Conservation (phyloP, 2,888 invertebrate genomes). For the Dryobota labecula region DNA sequence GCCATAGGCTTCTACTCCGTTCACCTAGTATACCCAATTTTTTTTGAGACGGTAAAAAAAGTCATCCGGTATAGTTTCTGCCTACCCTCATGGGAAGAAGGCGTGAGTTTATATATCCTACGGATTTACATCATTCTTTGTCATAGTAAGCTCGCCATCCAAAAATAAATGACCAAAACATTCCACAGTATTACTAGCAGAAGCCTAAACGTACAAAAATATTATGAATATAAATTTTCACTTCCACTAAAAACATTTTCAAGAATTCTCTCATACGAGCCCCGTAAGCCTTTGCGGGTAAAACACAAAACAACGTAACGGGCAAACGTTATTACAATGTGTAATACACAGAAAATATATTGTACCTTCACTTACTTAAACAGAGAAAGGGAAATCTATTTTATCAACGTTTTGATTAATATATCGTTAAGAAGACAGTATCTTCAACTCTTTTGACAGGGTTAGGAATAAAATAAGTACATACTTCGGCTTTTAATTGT, state of each 20-base stretch:
- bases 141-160: too few relatives aligned
- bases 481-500: too few relatives aligned
- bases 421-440: not conserved
- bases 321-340: slow-evolving; percentile 44
- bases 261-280: slow-evolving; percentile 33
- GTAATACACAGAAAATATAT: slow-evolving; percentile 39
- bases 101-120: too few relatives aligned
- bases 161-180: slow-evolving; percentile 35
- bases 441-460: not conserved
- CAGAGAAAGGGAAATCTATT: not conserved
- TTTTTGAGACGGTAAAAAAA: too few relatives aligned
- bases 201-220: slow-evolving; percentile 48
- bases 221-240: slow-evolving; percentile 59
- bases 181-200: slow-evolving; percentile 16
- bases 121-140: not conserved
- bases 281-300: slow-evolving; percentile 47
- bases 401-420: not conserved
- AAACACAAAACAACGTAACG: slow-evolving; percentile 44
- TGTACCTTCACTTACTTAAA: slow-evolving; percentile 18
- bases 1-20: too few relatives aligned
- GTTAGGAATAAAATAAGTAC: too few relatives aligned
- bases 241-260: slow-evolving; percentile 51
- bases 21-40: too few relatives aligned
- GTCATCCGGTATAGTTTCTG: too few relatives aligned
- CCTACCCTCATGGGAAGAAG: too few relatives aligned